These are phyloP conservation scores for Halocaridina rubra DNA, from an alignment of 2,888 invertebrate genomes.

Conservation along the genomic window DNA sequence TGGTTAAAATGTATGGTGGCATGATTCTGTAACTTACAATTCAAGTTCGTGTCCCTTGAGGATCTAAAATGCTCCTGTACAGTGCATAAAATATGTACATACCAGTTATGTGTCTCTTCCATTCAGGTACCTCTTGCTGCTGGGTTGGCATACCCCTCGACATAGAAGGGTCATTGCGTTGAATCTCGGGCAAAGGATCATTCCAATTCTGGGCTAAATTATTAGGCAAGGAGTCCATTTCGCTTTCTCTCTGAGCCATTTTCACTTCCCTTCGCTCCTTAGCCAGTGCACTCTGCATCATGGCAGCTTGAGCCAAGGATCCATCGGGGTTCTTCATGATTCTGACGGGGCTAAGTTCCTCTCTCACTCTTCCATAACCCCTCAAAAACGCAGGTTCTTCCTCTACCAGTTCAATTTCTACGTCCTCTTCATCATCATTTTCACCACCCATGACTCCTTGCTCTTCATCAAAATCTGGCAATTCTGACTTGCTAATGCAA, in stretches of 20 bases:
- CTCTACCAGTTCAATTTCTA: conserved; percentile 97
- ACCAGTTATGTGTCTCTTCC: conserved; percentile 95
- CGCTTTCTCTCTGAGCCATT: conserved; percentile 93
- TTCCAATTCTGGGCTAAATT: conserved; percentile 90
- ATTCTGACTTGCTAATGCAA: conserved; percentile 89
- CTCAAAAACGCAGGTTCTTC: conserved; percentile 95
- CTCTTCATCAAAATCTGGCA: conserved; percentile 98
- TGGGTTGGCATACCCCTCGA: conserved; percentile 63
- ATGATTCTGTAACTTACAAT: no score
- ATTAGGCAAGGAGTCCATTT: conserved; percentile 72
- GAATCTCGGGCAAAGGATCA: conserved; percentile 90
- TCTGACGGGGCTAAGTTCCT: conserved; percentile 91
- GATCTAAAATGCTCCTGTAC: no score
- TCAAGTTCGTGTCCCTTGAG: no score
- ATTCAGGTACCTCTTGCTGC: conserved; percentile 92
- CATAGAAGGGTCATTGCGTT: conserved; percentile 59
- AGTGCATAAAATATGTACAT: background rate
- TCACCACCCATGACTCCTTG: conserved; percentile 75
- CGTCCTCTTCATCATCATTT: conserved; percentile 93
- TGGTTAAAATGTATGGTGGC: no score
- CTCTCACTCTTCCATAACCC: conserved; percentile 84
- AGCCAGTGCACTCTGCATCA: conserved; percentile 98
- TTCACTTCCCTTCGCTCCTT: conserved; percentile 97
- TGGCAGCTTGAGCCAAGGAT: conserved; percentile 96
- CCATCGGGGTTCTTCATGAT: conserved; percentile 99